These are phyloP conservation scores for Myrmecobius fasciatus DNA, from an alignment of 2,113 vertebrate genomes.

Conservation along the genomic window DNA sequence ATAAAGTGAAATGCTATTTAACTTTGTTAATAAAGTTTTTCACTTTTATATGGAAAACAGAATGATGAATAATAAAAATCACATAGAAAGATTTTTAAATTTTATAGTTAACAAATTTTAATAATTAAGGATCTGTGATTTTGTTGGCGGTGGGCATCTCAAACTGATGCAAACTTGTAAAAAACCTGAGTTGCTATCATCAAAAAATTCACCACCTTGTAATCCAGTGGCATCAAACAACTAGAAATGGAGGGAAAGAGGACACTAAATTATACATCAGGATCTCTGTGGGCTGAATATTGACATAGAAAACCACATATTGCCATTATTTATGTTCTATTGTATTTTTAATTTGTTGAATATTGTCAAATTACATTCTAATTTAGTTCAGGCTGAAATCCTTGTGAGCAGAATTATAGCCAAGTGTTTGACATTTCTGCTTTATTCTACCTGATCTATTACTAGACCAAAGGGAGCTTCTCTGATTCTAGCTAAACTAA, in stretches of 20 bases:
- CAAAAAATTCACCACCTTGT: not conserved
- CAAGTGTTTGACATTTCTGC: not conserved
- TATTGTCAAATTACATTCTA: not conserved
- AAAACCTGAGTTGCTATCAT: not conserved
- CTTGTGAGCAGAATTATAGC: not conserved
- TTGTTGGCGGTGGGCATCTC: not conserved
- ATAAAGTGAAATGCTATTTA: not conserved
- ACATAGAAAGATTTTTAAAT: not conserved
- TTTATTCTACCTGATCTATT: not conserved
- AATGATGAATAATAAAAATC: not conserved
- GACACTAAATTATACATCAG: too few relatives aligned
- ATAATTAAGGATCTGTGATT: not conserved
- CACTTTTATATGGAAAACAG: not conserved
- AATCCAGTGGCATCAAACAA: not conserved
- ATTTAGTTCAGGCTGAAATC: not conserved
- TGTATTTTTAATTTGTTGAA: not conserved
- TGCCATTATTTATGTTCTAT: not conserved
- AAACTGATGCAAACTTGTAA: not conserved
- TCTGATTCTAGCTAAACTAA: not conserved
- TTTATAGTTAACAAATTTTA: not conserved
- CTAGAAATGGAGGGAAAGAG: not conserved
- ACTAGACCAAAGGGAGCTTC: not conserved
- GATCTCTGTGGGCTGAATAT: not conserved
- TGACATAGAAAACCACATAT: not conserved
- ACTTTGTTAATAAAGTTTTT: conserved; percentile 13